Evolutionary conservation across 2,113 vertebrate species (phyloP).

Genomic region (Panthera leo): DNA sequence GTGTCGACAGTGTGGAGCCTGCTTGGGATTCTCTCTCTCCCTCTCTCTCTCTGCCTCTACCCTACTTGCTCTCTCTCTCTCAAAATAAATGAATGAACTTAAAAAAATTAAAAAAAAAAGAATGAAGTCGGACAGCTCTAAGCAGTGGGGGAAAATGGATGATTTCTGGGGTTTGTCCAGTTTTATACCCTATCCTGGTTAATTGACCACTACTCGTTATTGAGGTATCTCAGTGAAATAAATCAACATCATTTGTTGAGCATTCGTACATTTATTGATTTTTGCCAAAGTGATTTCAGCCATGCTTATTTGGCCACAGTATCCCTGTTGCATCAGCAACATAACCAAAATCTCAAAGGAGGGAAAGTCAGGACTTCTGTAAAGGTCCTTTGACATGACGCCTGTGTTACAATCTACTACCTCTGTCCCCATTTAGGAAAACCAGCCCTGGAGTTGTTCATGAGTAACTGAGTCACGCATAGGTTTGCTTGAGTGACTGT

Average conservation of each 20-base stretch:
- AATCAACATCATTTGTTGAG: background rate
- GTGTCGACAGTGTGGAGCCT: no score
- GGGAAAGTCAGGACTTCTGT: background rate
- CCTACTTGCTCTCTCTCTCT: no score
- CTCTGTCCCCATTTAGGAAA: background rate
- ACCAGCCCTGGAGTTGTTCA: slow-evolving; percentile 49
- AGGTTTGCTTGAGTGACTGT: slow-evolving; percentile 72
- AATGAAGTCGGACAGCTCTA: background rate
- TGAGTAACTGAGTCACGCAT: slow-evolving; percentile 66
- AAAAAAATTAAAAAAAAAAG: no score
- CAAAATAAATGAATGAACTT: no score
- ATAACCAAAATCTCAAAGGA: background rate
- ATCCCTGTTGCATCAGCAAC: background rate
- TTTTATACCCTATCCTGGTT: background rate
- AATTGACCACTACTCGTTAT: background rate
- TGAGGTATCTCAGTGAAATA: background rate
- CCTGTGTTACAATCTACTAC: background rate
- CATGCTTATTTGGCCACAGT: background rate
- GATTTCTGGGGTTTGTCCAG: background rate
- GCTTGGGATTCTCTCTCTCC: no score
- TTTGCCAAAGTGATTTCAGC: background rate
- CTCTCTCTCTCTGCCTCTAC: no score
- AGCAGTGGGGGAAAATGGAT: background rate
- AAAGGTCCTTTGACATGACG: background rate
- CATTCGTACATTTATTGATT: background rate